A percentile compares a stretch with the other conserved stretches of the same genome.
Conservation (phyloP, 37 sponge, comb jelly and placozoan genomes). For the Geodia barretti region DNA sequence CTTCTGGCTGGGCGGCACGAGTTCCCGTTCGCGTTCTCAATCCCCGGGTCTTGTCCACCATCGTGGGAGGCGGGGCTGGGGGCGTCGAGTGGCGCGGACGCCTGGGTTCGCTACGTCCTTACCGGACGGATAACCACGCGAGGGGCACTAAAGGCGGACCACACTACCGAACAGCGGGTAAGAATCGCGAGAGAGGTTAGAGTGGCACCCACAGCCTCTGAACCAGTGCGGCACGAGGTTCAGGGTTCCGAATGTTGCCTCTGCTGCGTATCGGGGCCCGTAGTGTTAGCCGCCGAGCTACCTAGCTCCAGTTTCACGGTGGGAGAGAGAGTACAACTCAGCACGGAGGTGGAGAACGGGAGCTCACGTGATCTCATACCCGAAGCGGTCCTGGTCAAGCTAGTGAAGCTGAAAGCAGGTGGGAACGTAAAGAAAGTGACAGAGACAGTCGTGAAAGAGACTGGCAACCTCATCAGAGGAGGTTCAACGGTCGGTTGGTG, state of each 20-base stretch:
- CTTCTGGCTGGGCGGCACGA: neutral
- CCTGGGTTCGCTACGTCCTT: neutral
- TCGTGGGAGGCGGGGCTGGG: neutral
- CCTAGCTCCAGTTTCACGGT: neutral
- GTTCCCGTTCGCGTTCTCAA: neutral
- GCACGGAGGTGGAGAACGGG: neutral
- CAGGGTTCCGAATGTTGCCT: no score
- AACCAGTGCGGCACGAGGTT: no score
- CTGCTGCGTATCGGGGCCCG: no score
- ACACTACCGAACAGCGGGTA: neutral
- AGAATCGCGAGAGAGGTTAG: no score
- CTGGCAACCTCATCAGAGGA: no score
- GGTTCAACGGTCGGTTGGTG: neutral
- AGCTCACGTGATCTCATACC: no score
- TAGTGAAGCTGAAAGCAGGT: neutral
- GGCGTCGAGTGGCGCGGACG: no score
- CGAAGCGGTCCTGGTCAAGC: neutral
- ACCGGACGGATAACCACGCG: neutral
- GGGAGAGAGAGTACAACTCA: neutral
- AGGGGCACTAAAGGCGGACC: neutral
- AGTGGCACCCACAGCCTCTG: no score
- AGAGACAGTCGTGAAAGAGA: neutral
- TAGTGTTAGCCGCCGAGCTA: neutral
- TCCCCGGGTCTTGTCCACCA: neutral
- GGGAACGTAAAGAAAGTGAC: neutral